Evolutionary conservation across 2,888 invertebrate species (phyloP), one percentile per base, ranked within the genome.

Genomic region (Melieria crassipennis): DNA sequence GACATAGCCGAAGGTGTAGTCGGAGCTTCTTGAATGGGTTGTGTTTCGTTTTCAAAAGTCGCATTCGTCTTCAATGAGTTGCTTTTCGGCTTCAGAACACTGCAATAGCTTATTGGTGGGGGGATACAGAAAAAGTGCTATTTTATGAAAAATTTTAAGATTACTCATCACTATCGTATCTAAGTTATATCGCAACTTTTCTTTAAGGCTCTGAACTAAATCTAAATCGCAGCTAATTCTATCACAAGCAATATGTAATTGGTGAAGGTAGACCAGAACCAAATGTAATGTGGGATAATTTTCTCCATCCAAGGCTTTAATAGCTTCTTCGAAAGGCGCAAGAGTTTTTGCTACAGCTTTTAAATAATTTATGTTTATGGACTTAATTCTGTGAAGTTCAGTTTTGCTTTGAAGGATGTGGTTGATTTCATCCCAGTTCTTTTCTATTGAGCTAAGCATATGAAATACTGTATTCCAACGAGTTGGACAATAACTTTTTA

Each of bases 201-300:
- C 16, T 16, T 16, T 16, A 16, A 16, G 16, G 16, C 16, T 16
- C 16, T 16, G 16, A 16, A 16, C 16, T 16, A 16, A 16, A 16
- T 16, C 16, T 16, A 16, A 16, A 16, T 16, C 16, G 16, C 16
- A 16, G 16, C 16, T 16, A 16, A 0, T 16, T 16, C 16, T 16
- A 16, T 16, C 16, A 16, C 16, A 16, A 16, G 16, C 16, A 16
- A 16, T 16, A 16, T 16, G 16, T 16, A 16, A 16, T 16, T 16
- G 16, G 16, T 74, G 58, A n/a, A 72, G 43, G 46, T 74, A 70
- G 13, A 70, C 58, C 42, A 50, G 63, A 9, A 68, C 72, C 6
- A 72, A 56, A 57, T 73, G 73, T 10, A 73, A 47, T 30, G 75
- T 75, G 7, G 67, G 47, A 55, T 70, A 70, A 13, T 70, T 68